phyloP scores from a whole-genome alignment of 2,113 vertebrate species.

The pig (Sus scrofa) region T2T-Sscrofa CM000820.6:125751501-125752000 shows the following conservation, averaged over 20 bases:
- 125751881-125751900: background rate
- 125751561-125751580: background rate
- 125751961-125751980: background rate
- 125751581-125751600: constrained; percentile 34
- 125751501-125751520: background rate
- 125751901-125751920: constrained; percentile 12
- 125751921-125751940: constrained; percentile 32
- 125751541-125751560: background rate
- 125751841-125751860: background rate
- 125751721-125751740: background rate
- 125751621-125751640: background rate
- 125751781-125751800: constrained; percentile 25
- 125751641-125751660: background rate
- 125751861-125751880: background rate
- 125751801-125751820: constrained; percentile 8
- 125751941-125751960: background rate
- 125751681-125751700: constrained; percentile 14
- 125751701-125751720: constrained; percentile 34
- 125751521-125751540: background rate
- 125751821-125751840: background rate
- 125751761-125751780: constrained; percentile 43
- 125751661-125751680: background rate
- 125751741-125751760: constrained; percentile 42
- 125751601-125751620: constrained; percentile 37
- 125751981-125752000: background rate